Conservation (phyloP, 2,797 vertebrate genomes). For the Cetoscarus ocellatus region DNA sequence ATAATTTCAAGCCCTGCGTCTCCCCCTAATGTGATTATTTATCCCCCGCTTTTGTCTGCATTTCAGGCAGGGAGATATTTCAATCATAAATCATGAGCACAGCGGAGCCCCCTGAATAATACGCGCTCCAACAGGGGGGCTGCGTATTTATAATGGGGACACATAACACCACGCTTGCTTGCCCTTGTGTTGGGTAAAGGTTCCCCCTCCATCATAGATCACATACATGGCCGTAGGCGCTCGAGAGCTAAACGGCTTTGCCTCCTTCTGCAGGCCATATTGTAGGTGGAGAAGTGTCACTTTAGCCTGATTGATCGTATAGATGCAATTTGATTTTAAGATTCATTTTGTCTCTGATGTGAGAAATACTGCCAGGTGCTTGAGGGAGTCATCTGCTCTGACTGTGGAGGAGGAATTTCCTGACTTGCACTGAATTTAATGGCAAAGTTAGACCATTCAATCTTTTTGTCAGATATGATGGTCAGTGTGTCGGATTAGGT, state of each 20-base stretch:
- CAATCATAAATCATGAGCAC: conserved; percentile 68
- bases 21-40: conserved; percentile 76
- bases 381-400: conserved; percentile 5
- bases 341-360: conserved; percentile 36
- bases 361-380: conserved; percentile 1
- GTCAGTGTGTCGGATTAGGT: too few relatives aligned
- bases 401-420: not conserved
- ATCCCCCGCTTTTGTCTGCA: conserved; percentile 64
- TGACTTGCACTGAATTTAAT: not conserved
- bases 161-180: conserved; percentile 33
- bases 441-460: too few relatives aligned
- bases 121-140: conserved; percentile 39
- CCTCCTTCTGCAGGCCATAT: conserved; percentile 38
- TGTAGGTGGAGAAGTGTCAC: conserved; percentile 46
- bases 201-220: conserved; percentile 57
- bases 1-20: conserved; percentile 72
- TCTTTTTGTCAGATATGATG: too few relatives aligned
- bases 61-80: conserved; percentile 64
- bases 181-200: conserved; percentile 62
- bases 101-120: conserved; percentile 60
- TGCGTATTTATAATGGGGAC: conserved; percentile 48
- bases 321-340: conserved; percentile 45
- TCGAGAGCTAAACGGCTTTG: conserved; percentile 43
- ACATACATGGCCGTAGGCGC: conserved; percentile 36
- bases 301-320: conserved; percentile 55